Evolutionary conservation across 2,888 invertebrate species (phyloP), one percentile per base, ranked within the genome.

Genomic region (Agrenia bidenticulata): DNA sequence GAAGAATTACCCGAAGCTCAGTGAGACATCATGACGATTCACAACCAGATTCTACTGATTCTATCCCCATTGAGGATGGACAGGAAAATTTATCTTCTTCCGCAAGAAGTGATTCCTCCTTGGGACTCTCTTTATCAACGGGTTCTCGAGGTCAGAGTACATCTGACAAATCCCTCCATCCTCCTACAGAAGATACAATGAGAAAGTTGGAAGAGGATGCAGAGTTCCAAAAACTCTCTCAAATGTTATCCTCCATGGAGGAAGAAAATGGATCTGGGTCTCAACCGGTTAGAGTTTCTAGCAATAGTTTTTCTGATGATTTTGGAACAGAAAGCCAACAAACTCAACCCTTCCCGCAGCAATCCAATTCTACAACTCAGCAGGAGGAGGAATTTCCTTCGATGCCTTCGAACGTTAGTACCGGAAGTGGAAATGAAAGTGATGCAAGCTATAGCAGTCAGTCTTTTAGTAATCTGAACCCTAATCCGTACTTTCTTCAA

Each of bases 161-260:
- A n/a, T n/a, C n/a, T 7, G 45, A 45, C n/a, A 15, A 45, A 45
- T 19, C 19, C n/a, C 4, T 4, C n/a, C 17, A 45, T 45, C 45
- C 45, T 9, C n/a, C 45, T 9, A 50, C 61, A 1, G 57, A 60
- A 37, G 69, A 69, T 26, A 67, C 67, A 11, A 32, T 71, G 23
- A 69, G 61, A 15, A 73, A 67, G 51, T 45, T 70, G 23, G 76
- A 76, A 56, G 76, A 76, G 26, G 76, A 76, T 60, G 72, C 72
- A 1, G 74, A 76, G 50, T 76, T 75, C 61, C 72, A 74, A 41
- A 72, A 76, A 45, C 50, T 76, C 1, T 73, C 73, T 5, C 72
- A 75, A 62, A 76, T 75, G 72, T 53, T 76, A 15, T 73, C 73
- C 4, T 76, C 76, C 0, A 76, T 76, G 76, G 74, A 76, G 61